A percentile compares a stretch with the other conserved stretches of the same genome.
Conservation (phyloP, 2,113 vertebrate genomes). For the Pelecanus crispus region DNA sequence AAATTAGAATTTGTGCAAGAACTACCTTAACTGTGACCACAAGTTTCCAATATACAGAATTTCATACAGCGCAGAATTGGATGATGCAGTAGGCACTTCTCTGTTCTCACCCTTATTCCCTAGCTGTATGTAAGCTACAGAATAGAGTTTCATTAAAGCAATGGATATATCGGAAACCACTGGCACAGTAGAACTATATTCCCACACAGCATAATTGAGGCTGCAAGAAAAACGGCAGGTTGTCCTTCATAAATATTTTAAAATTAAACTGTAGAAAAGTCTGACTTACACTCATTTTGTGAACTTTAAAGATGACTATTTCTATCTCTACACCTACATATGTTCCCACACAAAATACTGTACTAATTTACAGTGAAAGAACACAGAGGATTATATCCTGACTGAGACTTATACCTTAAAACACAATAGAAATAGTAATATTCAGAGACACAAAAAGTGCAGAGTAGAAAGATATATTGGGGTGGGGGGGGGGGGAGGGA, state of each 20-base stretch:
- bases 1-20: not conserved
- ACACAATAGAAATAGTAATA: not conserved
- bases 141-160: not conserved
- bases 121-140: not conserved
- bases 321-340: conserved; percentile 1
- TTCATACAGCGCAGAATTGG: not conserved
- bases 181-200: not conserved
- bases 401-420: not conserved
- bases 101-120: not conserved
- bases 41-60: not conserved
- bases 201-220: not conserved
- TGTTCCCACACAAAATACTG: conserved; percentile 8
- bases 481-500: too few relatives aligned
- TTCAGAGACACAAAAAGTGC: not conserved
- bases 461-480: not conserved
- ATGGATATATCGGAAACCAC: not conserved
- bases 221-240: not conserved
- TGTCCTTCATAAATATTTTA: conserved; percentile 20
- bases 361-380: not conserved
- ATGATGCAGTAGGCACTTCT: not conserved
- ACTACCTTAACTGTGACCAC: not conserved
- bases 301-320: conserved; percentile 13
- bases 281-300: conserved; percentile 8
- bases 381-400: not conserved
- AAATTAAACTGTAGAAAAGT: conserved; percentile 3